Conservation (phyloP, 2,113 vertebrate genomes). For the Aegithalos caudatus region DNA sequence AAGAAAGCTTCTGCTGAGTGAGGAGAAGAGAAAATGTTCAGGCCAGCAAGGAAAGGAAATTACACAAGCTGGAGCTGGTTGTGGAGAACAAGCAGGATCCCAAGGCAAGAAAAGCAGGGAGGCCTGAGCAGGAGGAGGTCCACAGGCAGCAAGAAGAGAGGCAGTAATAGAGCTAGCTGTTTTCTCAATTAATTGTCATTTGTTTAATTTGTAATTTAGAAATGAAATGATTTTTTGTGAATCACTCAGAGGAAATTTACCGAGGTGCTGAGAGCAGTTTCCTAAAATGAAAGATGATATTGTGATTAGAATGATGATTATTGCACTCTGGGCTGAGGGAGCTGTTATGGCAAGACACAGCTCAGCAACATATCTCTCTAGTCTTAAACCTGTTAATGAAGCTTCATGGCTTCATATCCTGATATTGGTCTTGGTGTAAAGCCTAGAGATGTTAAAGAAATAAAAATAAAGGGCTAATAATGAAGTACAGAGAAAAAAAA, state of each 20-base stretch:
- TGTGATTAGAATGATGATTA: neutral
- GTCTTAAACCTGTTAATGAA: neutral
- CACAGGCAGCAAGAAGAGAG: neutral
- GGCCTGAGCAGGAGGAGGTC: neutral
- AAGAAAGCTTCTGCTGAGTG: neutral
- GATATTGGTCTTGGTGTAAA: neutral
- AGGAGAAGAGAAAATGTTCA: neutral
- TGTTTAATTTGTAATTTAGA: slow-evolving; percentile 27
- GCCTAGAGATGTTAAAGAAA: neutral
- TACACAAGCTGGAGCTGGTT: neutral
- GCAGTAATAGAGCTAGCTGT: neutral
- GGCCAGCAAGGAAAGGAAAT: neutral
- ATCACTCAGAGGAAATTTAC: slow-evolving; percentile 3
- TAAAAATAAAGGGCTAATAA: neutral
- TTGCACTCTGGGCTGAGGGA: neutral
- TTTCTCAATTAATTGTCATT: slow-evolving; percentile 26
- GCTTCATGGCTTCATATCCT: neutral
- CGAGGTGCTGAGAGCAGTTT: neutral
- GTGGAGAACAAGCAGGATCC: neutral
- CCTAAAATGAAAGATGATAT: slow-evolving; percentile 24
- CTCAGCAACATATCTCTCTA: neutral
- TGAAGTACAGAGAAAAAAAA: neutral
- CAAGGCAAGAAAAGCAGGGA: neutral
- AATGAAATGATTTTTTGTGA: neutral
- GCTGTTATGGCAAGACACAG: neutral